Evolutionary conservation across 2,797 vertebrate species (phyloP).

Genomic region (Lagorchestes hirsutus): DNA sequence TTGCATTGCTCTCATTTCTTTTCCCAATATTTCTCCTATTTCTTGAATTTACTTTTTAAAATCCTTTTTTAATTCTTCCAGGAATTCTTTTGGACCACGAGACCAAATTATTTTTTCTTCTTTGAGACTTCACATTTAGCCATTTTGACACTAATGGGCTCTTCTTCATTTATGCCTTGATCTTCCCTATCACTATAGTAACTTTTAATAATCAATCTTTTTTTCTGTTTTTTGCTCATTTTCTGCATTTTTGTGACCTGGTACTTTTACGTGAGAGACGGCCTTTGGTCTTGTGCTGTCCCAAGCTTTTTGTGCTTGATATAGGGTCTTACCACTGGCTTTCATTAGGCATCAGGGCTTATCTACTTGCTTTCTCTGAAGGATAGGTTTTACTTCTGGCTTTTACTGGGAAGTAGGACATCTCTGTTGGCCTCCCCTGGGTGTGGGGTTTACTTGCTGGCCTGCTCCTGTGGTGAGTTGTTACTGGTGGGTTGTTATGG

Average conservation of each 20-base stretch:
- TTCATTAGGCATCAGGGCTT: no score
- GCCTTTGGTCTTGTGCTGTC: background rate
- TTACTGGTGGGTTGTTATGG: background rate
- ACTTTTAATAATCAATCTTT: background rate
- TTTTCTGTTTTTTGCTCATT: background rate
- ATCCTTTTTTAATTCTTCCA: background rate
- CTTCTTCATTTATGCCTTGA: background rate
- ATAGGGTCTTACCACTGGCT: background rate
- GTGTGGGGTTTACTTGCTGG: background rate
- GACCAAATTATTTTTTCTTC: background rate
- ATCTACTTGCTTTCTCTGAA: background rate
- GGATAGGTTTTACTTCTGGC: background rate
- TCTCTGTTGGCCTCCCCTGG: background rate
- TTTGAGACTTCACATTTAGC: background rate
- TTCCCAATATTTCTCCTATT: background rate
- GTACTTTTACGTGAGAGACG: no score
- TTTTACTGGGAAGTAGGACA: background rate
- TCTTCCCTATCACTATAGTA: background rate
- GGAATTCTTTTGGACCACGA: background rate
- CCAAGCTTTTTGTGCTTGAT: background rate
- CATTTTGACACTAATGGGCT: background rate
- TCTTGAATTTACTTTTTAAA: background rate
- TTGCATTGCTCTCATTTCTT: background rate
- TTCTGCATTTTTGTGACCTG: background rate
- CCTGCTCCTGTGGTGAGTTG: background rate